A percentile compares a stretch with the other conserved stretches of the same genome.
These are phyloP conservation scores for Himalopsyche phryganea DNA, from an alignment of 1,140 invertebrate genomes.

Conservation along the genomic window DNA sequence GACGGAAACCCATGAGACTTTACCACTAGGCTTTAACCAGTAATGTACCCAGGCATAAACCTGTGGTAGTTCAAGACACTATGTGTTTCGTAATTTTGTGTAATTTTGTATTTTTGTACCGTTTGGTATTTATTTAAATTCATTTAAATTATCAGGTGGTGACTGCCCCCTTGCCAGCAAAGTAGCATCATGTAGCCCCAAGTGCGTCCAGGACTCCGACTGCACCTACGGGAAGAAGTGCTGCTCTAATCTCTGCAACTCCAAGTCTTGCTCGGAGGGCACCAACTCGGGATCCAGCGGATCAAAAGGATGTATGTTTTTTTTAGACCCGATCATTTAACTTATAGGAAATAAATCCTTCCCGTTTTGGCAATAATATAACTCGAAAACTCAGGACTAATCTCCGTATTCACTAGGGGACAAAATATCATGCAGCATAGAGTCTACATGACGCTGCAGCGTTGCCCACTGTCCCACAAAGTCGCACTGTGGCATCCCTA, in stretches of 20 bases:
- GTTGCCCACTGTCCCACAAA: too few relatives aligned
- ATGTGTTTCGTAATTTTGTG: too few relatives aligned
- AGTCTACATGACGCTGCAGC: background rate
- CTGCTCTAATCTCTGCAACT: slow-evolving; percentile 66
- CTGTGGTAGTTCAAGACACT: too few relatives aligned
- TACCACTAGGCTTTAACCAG: too few relatives aligned
- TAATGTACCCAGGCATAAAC: too few relatives aligned
- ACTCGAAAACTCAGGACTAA: background rate
- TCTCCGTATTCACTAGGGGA: background rate
- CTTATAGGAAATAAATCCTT: background rate
- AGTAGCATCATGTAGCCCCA: slow-evolving; percentile 61
- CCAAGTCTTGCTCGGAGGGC: slow-evolving; percentile 58
- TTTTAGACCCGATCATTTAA: background rate
- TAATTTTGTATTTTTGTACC: too few relatives aligned
- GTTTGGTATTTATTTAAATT: too few relatives aligned
- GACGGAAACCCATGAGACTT: too few relatives aligned
- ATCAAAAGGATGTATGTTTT: slow-evolving; percentile 10
- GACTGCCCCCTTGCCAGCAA: slow-evolving; percentile 62
- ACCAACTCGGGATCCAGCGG: slow-evolving; percentile 12
- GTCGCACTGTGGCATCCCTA: too few relatives aligned
- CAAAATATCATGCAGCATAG: background rate
- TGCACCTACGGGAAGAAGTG: slow-evolving; percentile 63
- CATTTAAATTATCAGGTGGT: slow-evolving; percentile 37
- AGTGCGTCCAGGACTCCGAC: slow-evolving; percentile 62
- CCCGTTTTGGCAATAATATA: background rate